phyloP scores from a whole-genome alignment of 2,113 vertebrate species.

The Poeciliopsis retropinna region DNA sequence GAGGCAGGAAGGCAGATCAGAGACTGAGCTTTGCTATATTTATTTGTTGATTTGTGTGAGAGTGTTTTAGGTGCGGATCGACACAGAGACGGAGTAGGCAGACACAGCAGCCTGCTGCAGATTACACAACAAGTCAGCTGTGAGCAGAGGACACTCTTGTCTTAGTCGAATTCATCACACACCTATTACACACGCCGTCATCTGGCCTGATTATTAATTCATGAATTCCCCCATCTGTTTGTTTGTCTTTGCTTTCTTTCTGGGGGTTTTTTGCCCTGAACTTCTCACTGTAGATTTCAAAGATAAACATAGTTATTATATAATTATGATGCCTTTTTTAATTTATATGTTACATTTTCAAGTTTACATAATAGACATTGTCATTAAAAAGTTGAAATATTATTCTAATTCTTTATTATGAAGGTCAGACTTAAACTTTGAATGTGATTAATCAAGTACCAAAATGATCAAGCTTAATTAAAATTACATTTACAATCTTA shows the following conservation, averaged over 20 bases:
- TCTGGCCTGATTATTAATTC: slow-evolving; percentile 17
- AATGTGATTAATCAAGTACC: too few species aligned
- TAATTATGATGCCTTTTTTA: not conserved
- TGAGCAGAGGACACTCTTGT: slow-evolving; percentile 22
- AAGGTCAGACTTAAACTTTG: too few species aligned
- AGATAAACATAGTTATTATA: not conserved
- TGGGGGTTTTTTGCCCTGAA: not conserved
- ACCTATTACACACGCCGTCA: slow-evolving; percentile 23
- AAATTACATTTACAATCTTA: too few species aligned
- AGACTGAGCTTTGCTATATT: slow-evolving; percentile 17
- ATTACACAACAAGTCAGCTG: slow-evolving; percentile 39
- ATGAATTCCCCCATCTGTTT: not conserved
- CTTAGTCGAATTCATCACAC: slow-evolving; percentile 28
- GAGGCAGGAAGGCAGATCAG: slow-evolving; percentile 39
- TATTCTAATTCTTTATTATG: too few species aligned
- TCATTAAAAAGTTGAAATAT: too few species aligned
- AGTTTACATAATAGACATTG: too few species aligned
- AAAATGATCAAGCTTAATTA: too few species aligned
- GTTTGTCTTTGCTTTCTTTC: not conserved
- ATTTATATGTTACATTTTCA: not conserved
- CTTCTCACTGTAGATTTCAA: not conserved
- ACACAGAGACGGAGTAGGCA: slow-evolving; percentile 8
- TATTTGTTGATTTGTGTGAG: slow-evolving; percentile 23
- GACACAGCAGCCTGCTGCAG: slow-evolving; percentile 18
- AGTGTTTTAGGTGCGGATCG: slow-evolving; percentile 1